phyloP scores from a whole-genome alignment of 1,140 invertebrate species.

The Luehdorfia chinensis region DNA sequence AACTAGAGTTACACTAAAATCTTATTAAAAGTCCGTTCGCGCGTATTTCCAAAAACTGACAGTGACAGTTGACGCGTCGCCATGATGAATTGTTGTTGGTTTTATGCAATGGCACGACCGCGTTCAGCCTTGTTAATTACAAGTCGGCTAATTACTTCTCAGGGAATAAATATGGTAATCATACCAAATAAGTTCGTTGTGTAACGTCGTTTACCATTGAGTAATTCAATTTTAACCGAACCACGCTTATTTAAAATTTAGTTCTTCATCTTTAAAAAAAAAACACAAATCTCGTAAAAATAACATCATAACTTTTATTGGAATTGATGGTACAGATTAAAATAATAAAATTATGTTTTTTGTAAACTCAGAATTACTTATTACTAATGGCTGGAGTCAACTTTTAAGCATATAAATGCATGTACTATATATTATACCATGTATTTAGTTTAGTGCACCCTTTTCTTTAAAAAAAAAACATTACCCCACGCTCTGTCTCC shows the following conservation, averaged over 20 bases:
- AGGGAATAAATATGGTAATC: slow-evolving; percentile 13
- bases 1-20: slow-evolving; percentile 1
- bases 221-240: slow-evolving; percentile 10
- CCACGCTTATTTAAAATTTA: background rate
- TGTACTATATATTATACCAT: too few species aligned
- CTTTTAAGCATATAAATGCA: too few species aligned
- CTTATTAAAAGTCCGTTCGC: slow-evolving; percentile 8
- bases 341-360: too few species aligned
- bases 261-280: background rate
- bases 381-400: too few species aligned
- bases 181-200: slow-evolving; percentile 5
- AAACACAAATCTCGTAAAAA: background rate
- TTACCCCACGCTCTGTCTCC: too few species aligned
- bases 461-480: too few species aligned
- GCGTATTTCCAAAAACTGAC: slow-evolving; percentile 11
- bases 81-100: slow-evolving; percentile 11
- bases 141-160: slow-evolving; percentile 10
- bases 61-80: slow-evolving; percentile 11
- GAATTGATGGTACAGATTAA: too few species aligned
- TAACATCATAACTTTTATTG: too few species aligned
- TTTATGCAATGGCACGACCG: slow-evolving; percentile 1
- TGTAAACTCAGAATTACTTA: too few species aligned
- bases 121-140: slow-evolving; percentile 12
- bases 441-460: too few species aligned
- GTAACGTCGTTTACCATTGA: background rate